Evolutionary conservation across 2,797 vertebrate genomes (phyloP), one percentile per base, ranked within the genome.

Genomic region (Danio aesculapii): DNA sequence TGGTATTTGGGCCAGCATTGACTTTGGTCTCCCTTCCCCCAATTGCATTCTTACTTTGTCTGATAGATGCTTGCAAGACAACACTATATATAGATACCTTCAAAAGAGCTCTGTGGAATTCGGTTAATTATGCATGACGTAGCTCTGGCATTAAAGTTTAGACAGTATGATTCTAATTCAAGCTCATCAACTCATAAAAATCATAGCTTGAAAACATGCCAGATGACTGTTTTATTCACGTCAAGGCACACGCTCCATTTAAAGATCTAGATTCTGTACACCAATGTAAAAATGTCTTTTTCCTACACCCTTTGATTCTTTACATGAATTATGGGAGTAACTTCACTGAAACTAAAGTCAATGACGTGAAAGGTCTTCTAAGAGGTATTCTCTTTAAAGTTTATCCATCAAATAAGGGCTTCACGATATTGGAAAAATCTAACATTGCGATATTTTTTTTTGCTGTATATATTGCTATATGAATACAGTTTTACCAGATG

Each of bases 1-100:
- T 87, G 76, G 50, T 90, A 90, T 87, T 84, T 88, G 84, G 91
- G 89, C 85, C 87, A 89, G 53, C 75, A 67, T 75, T 85, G 90
- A 86, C 69, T 86, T 83, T 76, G 19, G 17, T 80, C 78, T 53
- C 68, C 73, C 50, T 71, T 67, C 70, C 84, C 30, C 14, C 62
- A 49, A 81, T 21, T 69, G 49, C 39, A 67, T 52, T 44, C 50
- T 52, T 68, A 30, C 52, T 69, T 44, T 77, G 58, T 16, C 58
- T 72, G 50, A 50, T 49, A 76, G 17, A 6, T 49, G 30, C n/a
- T 68, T 81, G 77, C 77, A 81, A 84, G 67, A 63, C 73, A 87
- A 63, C 72, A 47, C 71, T 61, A 80, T 71, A 78, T 81, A 74
- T 82, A 75, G 81, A 59, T 71, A 62, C 75, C 41, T 81, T 84